phyloP scores from a whole-genome alignment of 2,113 vertebrate genomes.

The Perccottus glenii region DNA sequence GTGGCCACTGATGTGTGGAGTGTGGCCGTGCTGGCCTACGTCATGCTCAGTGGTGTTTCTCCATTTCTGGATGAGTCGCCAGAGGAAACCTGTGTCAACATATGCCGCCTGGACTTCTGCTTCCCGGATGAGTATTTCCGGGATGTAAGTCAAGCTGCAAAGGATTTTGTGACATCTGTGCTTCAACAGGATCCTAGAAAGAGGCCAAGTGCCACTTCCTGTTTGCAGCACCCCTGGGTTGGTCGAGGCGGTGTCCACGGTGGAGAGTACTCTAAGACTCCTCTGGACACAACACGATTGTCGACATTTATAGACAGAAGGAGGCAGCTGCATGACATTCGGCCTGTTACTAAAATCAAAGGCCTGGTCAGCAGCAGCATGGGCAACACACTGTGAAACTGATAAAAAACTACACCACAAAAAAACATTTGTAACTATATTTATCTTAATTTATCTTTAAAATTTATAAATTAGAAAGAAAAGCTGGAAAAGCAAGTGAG shows the following conservation, averaged over 20 bases:
- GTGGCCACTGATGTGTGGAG: slow-evolving; percentile 94
- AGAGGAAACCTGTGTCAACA: slow-evolving; percentile 97
- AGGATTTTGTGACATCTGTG: slow-evolving; percentile 88
- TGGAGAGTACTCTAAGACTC: slow-evolving; percentile 89
- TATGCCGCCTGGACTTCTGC: slow-evolving; percentile 95
- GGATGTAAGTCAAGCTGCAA: slow-evolving; percentile 88
- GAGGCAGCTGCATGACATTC: slow-evolving; percentile 90
- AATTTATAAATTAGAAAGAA: neutral
- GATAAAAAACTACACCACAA: neutral
- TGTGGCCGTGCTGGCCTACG: slow-evolving; percentile 90
- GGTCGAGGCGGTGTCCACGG: slow-evolving; percentile 84
- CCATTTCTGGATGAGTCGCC: slow-evolving; percentile 96
- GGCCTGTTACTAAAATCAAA: slow-evolving; percentile 88
- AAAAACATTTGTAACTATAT: neutral
- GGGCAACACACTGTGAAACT: slow-evolving; percentile 75
- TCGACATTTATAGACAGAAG: slow-evolving; percentile 93
- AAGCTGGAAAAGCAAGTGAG: neutral
- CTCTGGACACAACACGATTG: slow-evolving; percentile 91
- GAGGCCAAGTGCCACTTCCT: slow-evolving; percentile 86
- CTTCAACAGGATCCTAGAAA: slow-evolving; percentile 92
- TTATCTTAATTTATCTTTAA: slow-evolving; percentile 13
- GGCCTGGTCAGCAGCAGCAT: slow-evolving; percentile 84
- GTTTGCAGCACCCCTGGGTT: slow-evolving; percentile 95
- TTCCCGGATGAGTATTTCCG: slow-evolving; percentile 93
- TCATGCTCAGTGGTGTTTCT: slow-evolving; percentile 95